Evolutionary conservation across 30 jellyfish, hydroid and myxozoan species (phyloP).

Genomic region (Turritopsis dohrnii): DNA sequence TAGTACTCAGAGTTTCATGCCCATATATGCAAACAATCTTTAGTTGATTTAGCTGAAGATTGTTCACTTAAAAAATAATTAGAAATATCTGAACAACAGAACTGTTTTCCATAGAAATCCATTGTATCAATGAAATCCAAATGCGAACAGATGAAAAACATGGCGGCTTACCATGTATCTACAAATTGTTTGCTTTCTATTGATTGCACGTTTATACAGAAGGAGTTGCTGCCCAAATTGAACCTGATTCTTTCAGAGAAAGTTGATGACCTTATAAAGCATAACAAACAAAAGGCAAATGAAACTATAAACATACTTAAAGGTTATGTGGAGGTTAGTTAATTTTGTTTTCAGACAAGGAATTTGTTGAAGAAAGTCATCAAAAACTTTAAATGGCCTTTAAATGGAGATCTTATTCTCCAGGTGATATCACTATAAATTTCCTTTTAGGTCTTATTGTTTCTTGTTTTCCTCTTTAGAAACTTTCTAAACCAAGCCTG

Average conservation of each 20-base stretch:
- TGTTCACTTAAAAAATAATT: no score
- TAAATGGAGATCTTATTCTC: not conserved
- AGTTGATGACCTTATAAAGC: not conserved
- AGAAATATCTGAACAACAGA: no score
- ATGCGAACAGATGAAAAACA: conserved; percentile 40
- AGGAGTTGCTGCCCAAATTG: conserved; percentile 46
- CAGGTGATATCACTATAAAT: not conserved
- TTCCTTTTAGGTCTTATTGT: not conserved
- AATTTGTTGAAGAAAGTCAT: no score
- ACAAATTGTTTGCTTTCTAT: conserved; percentile 54
- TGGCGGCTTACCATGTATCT: conserved; percentile 29
- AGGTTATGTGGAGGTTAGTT: conserved; percentile 2
- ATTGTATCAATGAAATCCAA: conserved; percentile 47
- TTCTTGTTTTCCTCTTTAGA: conserved; percentile 23
- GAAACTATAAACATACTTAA: not conserved
- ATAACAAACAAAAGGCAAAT: not conserved
- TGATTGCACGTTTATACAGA: conserved; percentile 42
- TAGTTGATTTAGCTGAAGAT: no score
- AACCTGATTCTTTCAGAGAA: conserved; percentile 7
- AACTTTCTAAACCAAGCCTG: conserved; percentile 23
- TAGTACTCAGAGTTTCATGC: no score
- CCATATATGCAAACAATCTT: no score
- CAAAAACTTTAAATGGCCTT: no score
- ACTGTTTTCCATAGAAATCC: conserved; percentile 42
- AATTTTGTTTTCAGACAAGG: not conserved